These are phyloP conservation scores for Trematomus loennbergii DNA, from an alignment of 2,113 vertebrate genomes.

Conservation along the genomic window DNA sequence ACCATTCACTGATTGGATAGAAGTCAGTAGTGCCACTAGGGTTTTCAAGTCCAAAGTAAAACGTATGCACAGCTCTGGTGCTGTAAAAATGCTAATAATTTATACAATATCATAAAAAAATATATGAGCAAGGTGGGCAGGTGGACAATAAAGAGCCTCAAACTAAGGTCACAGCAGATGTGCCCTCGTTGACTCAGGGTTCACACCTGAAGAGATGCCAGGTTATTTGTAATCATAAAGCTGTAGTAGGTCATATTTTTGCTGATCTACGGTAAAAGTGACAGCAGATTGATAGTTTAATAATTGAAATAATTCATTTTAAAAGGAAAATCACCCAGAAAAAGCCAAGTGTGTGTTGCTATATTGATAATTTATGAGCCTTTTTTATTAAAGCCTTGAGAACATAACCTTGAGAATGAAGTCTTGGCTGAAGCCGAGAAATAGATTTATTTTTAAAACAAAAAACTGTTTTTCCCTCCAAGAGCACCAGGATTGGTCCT, in stretches of 20 bases:
- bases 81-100: neutral
- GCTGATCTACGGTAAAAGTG: neutral
- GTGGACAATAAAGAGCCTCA: conserved; percentile 18
- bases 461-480: too few relatives aligned
- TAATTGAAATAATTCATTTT: neutral
- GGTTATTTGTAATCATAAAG: neutral
- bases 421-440: too few relatives aligned
- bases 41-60: conserved; percentile 10
- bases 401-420: too few relatives aligned
- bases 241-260: too few relatives aligned
- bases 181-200: neutral
- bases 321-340: neutral
- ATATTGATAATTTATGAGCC: neutral
- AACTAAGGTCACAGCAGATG: conserved; percentile 18
- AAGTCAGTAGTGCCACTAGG: neutral
- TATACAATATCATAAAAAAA: too few relatives aligned
- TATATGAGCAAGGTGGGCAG: neutral
- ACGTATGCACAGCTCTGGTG: neutral
- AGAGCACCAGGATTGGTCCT: too few relatives aligned
- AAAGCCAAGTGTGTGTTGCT: neutral
- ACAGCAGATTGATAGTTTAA: neutral
- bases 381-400: neutral
- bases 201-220: neutral
- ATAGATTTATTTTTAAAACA: too few relatives aligned
- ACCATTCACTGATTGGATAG: neutral